A percentile compares a stretch with the other conserved stretches of the same genome.
phyloP scores from a whole-genome alignment of 2,888 invertebrate genomes.

The Cylloceria caligata region DNA sequence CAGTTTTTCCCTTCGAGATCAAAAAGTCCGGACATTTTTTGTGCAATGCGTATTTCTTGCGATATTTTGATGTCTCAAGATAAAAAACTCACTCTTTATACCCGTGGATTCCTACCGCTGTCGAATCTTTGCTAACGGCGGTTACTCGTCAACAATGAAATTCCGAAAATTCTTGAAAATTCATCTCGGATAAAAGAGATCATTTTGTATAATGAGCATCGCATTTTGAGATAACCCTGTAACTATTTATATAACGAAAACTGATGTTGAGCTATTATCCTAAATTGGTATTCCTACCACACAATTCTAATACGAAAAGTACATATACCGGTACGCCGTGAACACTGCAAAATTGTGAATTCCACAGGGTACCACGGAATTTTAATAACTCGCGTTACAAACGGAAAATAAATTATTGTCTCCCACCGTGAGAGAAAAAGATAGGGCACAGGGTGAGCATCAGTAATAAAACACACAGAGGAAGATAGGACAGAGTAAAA shows the following conservation, averaged over 20 bases:
- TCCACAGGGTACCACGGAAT: slow-evolving; percentile 39
- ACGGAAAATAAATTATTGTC: slow-evolving; percentile 38
- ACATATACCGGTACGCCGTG: background rate
- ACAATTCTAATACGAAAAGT: background rate
- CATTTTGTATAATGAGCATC: slow-evolving; percentile 20
- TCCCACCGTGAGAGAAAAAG: slow-evolving; percentile 3
- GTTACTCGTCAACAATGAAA: slow-evolving; percentile 32
- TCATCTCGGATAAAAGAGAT: slow-evolving; percentile 24
- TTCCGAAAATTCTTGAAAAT: slow-evolving; percentile 54
- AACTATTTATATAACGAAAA: background rate
- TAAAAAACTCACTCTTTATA: slow-evolving; percentile 24
- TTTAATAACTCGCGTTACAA: slow-evolving; percentile 74
- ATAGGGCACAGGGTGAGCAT: background rate
- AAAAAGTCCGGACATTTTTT: too few species aligned
- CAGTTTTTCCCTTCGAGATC: too few species aligned
- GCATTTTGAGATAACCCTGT: background rate
- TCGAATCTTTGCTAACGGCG: slow-evolving; percentile 49
- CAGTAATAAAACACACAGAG: slow-evolving; percentile 16
- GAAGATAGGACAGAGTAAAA: slow-evolving; percentile 20
- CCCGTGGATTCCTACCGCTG: slow-evolving; percentile 43
- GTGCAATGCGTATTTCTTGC: too few species aligned
- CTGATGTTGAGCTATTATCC: background rate
- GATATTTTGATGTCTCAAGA: too few species aligned
- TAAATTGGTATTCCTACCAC: background rate
- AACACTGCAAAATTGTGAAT: background rate